Base-by-base conservation (phyloP, 2,797 vertebrate species). In the Borostomias antarcticus region DNA sequence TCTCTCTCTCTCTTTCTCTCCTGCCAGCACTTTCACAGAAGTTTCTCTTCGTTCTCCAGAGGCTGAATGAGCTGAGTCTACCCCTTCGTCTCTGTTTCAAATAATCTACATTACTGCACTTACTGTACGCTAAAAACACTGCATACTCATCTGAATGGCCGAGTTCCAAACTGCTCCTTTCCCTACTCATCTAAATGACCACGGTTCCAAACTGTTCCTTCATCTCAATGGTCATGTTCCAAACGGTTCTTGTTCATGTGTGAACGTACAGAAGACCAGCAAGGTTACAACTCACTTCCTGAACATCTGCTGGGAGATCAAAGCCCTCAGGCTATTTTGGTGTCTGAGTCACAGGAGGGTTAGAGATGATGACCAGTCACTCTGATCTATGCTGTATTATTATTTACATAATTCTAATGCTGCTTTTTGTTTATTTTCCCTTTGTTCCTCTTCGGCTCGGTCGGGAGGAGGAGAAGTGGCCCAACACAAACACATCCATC, bases 291-390 rank as follows among this genome's bases (percentile, higher is more conserved):
- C 74, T 74, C 71, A 83, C 82, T 88, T 91, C 89, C 91, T 89
- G 86, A 85, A 92, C 91, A 92, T 89, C 90, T 93, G 91, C 80
- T 89, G 77, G 68, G 82, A 82, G 82, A 89, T 90, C 87, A 89
- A 81, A 85, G 82, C 81, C 75, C 65, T 66, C 58, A n/a, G 68
- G 77, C 82, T 85, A 88, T 86, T 89, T 89, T 86, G 74, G 79
- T 78, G 80, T 89, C 85, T 85, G 78, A 74, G 75, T 87, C 74
- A 68, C 75, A 86, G 73, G 53, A 71, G 77, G 85, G 76, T 82
- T 78, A 73, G 47, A 76, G 84, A 79, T 83, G 85, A 47, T 56
- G 25, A 58, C 58, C 51, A 56, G 50, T 82, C 43, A n/a, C n/a
- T n/a, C 40, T 61, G 17, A 77, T 82, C 76, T 70, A 54, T 65